Base-by-base conservation (phyloP, 2,113 vertebrate species). In the Nyctereutes procyonoides region DNA sequence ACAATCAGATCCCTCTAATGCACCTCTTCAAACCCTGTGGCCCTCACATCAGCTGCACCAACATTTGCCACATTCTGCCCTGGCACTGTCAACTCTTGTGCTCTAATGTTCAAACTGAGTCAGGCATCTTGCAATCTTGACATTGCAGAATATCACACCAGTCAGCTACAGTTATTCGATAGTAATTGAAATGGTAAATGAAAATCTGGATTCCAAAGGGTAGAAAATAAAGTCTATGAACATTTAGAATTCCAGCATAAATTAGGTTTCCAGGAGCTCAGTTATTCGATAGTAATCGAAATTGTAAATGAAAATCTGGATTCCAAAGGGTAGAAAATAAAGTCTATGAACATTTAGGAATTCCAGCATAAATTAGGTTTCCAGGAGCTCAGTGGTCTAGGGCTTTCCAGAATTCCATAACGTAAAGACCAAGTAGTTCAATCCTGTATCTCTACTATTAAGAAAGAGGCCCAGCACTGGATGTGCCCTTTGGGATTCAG, bases 71-170 rank as follows among this genome's bases (percentile, higher is more conserved):
- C 48, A n/a, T 13, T 30, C 87, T 86, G 32, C 24, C 38, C 19
- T 7, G 2, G 0, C 0, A 3, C 0, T 4, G 38, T 12, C 12
- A 26, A 26, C 51, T 35, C 19, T 76, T 10, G 43, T 53, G 22
- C 56, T 69, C 65, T 38, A 2, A 28, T 5, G 65, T 38, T 32
- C 83, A 63, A 30, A 81, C 9, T 55, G 26, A 91, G 35, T 56
- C 16, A 28, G 14, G 3, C 30, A 26, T 32, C 89, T 86, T 35
- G 53, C 20, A 43, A 56, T 86, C 69, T 14, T 15, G 55, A 65
- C 53, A 17, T 35, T 16, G 30, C 1, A 24, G 74, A 24, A 15
- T 19, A 73, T 55, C 53, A 58, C n/a, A 20, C 12, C 0, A 1
- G 76, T 24, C 84, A 80, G 48, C 38, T 35, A 16, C 2, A 51